These are phyloP conservation scores for Lypha dubia DNA, from an alignment of 2,888 invertebrate genomes.

Conservation along the genomic window DNA sequence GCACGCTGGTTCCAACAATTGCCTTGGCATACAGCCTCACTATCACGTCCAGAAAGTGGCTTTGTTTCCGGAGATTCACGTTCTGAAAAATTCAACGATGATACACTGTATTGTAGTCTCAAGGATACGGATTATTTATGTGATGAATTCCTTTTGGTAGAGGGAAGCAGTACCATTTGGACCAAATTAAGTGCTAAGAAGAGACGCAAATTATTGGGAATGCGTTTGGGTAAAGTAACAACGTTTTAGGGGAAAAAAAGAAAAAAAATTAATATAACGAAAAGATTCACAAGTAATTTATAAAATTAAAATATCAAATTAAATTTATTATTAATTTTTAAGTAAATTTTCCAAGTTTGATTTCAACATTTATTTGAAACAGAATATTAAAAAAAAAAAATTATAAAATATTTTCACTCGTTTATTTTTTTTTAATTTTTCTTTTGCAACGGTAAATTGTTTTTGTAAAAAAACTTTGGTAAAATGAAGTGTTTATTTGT, in stretches of 20 bases:
- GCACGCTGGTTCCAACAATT: slow-evolving; percentile 92
- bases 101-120: slow-evolving; percentile 82
- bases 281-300: slow-evolving; percentile 31
- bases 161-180: slow-evolving; percentile 87
- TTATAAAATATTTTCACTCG: no score
- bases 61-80: slow-evolving; percentile 88
- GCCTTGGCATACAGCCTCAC: slow-evolving; percentile 84
- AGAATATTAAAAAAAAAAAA: neutral
- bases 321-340: neutral
- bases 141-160: slow-evolving; percentile 87
- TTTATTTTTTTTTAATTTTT: no score
- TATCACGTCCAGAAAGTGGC: slow-evolving; percentile 90
- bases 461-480: no score
- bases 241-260: slow-evolving; percentile 85
- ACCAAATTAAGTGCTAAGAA: slow-evolving; percentile 89
- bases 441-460: no score
- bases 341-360: neutral
- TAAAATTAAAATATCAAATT: slow-evolving; percentile 11
- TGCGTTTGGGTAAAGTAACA: slow-evolving; percentile 89
- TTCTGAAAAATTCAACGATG: slow-evolving; percentile 84
- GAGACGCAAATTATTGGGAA: slow-evolving; percentile 87
- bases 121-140: slow-evolving; percentile 83
- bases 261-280: neutral
- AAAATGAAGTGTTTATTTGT: no score
- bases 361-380: neutral